Conservation (phyloP, 53 echinoderm and acorn worm genomes). For the Paelopatides confundens region DNA sequence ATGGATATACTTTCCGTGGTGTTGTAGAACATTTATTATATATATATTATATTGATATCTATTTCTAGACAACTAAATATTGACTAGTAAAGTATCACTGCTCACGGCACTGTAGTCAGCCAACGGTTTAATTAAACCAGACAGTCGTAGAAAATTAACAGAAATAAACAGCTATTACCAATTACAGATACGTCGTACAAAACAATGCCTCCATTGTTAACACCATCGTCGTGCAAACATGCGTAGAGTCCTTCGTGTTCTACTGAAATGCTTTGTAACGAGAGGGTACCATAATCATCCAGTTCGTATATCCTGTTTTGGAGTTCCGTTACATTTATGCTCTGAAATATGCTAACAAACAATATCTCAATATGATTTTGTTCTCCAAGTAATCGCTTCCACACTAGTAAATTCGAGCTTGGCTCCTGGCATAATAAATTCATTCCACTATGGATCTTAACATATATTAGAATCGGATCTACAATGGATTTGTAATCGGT, state of each 20-base stretch:
- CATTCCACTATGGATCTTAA: no score
- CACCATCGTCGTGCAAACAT: not conserved
- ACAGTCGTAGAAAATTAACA: no score
- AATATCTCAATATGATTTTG: not conserved
- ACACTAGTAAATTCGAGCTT: not conserved
- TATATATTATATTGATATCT: no score
- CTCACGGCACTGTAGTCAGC: no score
- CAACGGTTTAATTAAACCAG: no score
- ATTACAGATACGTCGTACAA: not conserved
- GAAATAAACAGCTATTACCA: no score
- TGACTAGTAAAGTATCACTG: no score
- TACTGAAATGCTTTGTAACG: not conserved
- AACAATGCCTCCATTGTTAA: not conserved
- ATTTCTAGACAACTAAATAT: no score
- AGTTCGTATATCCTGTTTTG: not conserved
- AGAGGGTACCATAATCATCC: not conserved
- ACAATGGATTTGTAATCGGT: no score
- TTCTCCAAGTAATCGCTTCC: not conserved
- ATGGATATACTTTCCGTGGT: no score
- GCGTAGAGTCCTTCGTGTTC: constrained; percentile 2
- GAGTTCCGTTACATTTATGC: not conserved
- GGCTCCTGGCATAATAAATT: not conserved
- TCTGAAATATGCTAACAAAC: not conserved
- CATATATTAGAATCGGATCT: no score
- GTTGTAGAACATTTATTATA: no score